A percentile compares a stretch with the other conserved stretches of the same genome.
These are phyloP conservation scores for Mimas tiliae DNA, from an alignment of 2,888 invertebrate species.

Conservation along the genomic window DNA sequence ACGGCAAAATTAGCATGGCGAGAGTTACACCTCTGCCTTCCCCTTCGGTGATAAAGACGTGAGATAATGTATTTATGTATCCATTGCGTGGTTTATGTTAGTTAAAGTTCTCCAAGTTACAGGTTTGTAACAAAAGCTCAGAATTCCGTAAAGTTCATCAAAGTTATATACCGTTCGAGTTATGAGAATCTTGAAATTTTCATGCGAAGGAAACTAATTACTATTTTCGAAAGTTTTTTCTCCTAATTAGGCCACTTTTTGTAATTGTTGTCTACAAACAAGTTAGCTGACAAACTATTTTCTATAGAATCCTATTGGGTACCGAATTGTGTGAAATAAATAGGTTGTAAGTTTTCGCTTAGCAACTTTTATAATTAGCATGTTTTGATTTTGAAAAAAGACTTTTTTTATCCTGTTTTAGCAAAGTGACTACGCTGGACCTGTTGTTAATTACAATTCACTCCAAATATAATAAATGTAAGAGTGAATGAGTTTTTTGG, in stretches of 20 bases:
- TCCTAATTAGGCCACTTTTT: constrained; percentile 47
- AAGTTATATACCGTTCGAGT: constrained; percentile 59
- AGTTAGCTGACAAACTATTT: too few relatives aligned
- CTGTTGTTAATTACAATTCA: too few relatives aligned
- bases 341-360: neutral
- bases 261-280: neutral
- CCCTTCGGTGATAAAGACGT: too few relatives aligned
- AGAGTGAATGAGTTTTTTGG: too few relatives aligned
- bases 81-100: constrained; percentile 36
- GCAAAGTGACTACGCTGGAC: too few relatives aligned
- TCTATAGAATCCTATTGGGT: too few relatives aligned
- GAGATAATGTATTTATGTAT: too few relatives aligned
- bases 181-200: constrained; percentile 58
- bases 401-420: too few relatives aligned
- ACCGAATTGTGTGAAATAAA: neutral
- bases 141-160: constrained; percentile 47
- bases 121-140: constrained; percentile 40
- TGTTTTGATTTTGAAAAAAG: neutral
- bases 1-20: too few relatives aligned
- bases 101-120: constrained; percentile 31
- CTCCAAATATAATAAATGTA: too few relatives aligned
- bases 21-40: too few relatives aligned
- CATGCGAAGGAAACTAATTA: constrained; percentile 56
- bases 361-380: neutral
- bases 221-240: constrained; percentile 55